Evolutionary conservation across 2,113 vertebrate genomes (phyloP).

Genomic region (Oncorhynchus kisutch): DNA sequence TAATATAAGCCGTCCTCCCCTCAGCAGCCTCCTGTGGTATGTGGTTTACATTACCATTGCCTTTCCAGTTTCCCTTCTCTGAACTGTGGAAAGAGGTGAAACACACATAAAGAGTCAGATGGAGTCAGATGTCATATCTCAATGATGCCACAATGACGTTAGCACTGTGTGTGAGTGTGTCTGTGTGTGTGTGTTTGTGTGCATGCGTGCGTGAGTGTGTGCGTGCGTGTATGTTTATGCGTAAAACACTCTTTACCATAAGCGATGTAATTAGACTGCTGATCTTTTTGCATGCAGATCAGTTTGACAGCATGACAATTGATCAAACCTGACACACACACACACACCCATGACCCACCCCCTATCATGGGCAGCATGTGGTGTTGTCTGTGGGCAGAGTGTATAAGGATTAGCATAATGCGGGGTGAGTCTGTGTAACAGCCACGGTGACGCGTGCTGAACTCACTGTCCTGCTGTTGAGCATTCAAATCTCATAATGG

Average conservation of each 20-base stretch:
- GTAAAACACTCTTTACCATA: conserved; percentile 61
- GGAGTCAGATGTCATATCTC: conserved; percentile 39
- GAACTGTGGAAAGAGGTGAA: conserved; percentile 10
- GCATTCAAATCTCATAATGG: conserved; percentile 76
- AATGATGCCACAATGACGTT: conserved; percentile 59
- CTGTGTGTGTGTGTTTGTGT: neutral
- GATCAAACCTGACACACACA: conserved; percentile 52
- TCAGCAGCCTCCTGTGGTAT: conserved; percentile 14
- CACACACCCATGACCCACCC: conserved; percentile 56
- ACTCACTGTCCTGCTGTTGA: conserved; percentile 73
- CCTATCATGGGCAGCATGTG: conserved; percentile 68
- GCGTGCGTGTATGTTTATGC: conserved; percentile 13
- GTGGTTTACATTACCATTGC: conserved; percentile 42
- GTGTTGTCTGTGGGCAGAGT: conserved; percentile 74
- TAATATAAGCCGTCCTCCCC: too few relatives aligned
- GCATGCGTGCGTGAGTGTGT: conserved; percentile 35
- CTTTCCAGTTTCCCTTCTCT: conserved; percentile 38
- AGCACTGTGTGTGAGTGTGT: conserved; percentile 28
- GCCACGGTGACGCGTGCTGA: conserved; percentile 73
- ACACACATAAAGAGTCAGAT: neutral
- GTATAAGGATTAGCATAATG: conserved; percentile 78
- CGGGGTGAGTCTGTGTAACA: conserved; percentile 76
- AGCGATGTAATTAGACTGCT: conserved; percentile 70
- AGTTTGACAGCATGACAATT: conserved; percentile 71
- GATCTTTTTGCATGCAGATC: conserved; percentile 73